phyloP scores from a whole-genome alignment of 2,888 invertebrate species.

The Andrena marginata region DNA sequence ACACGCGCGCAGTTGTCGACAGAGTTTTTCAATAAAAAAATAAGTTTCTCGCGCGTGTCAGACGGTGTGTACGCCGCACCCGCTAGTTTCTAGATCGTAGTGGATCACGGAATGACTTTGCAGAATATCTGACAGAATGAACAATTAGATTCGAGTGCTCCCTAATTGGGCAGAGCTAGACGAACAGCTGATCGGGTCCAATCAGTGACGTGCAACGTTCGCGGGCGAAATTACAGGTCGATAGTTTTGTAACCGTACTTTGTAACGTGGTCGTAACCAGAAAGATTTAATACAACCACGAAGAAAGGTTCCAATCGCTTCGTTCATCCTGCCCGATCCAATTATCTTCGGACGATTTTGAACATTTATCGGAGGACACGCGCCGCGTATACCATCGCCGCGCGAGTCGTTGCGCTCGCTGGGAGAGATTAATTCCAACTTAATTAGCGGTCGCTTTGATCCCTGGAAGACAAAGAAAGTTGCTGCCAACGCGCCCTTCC shows the following conservation, averaged over 20 bases:
- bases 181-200: slow-evolving; percentile 1
- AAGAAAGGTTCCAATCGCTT: slow-evolving; percentile 21
- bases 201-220: slow-evolving; percentile 1
- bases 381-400: no score
- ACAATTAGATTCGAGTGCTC: slow-evolving; percentile 5
- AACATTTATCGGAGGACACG: neutral
- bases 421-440: slow-evolving; percentile 42
- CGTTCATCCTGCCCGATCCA: slow-evolving; percentile 13
- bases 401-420: neutral
- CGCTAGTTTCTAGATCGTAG: slow-evolving; percentile 5
- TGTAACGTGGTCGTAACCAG: slow-evolving; percentile 36
- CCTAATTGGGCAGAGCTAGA: neutral
- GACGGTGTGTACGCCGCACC: neutral
- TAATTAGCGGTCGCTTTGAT: slow-evolving; percentile 32
- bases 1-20: slow-evolving; percentile 35
- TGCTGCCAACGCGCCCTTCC: slow-evolving; percentile 17
- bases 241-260: slow-evolving; percentile 25
- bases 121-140: slow-evolving; percentile 32
- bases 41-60: slow-evolving; percentile 13
- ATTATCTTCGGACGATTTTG: neutral
- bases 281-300: slow-evolving; percentile 38
- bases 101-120: slow-evolving; percentile 5
- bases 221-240: slow-evolving; percentile 2
- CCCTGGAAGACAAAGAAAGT: slow-evolving; percentile 52
- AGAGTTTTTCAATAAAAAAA: slow-evolving; percentile 36